Conservation (phyloP, 2,113 vertebrate species). For the Paradisaea rubra region DNA sequence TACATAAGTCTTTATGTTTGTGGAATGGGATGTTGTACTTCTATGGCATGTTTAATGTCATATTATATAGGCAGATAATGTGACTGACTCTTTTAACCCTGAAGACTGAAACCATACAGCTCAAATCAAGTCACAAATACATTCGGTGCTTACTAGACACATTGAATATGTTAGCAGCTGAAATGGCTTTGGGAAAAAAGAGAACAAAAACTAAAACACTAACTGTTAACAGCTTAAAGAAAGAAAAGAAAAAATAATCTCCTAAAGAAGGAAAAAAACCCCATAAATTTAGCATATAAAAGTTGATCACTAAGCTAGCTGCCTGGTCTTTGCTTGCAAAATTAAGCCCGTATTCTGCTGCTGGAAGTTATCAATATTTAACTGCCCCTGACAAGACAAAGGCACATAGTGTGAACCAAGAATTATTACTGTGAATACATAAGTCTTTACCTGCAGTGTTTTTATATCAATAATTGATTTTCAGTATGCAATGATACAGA, state of each 20-base stretch:
- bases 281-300: neutral
- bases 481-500: neutral
- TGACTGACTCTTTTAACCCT: neutral
- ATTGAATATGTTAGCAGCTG: neutral
- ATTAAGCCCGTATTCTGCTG: constrained; percentile 4
- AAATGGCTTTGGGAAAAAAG: neutral
- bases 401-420: constrained; percentile 2
- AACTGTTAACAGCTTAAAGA: neutral
- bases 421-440: neutral
- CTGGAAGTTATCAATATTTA: constrained; percentile 59
- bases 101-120: neutral
- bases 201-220: neutral
- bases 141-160: neutral
- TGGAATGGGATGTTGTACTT: neutral
- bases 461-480: constrained; percentile 36
- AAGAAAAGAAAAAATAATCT: neutral
- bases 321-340: neutral
- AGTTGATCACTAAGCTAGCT: neutral
- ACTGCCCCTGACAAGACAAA: constrained; percentile 28
- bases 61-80: neutral
- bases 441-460: neutral
- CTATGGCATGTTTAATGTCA: neutral
- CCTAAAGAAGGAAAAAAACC: neutral
- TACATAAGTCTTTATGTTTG: neutral
- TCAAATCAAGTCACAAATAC: neutral